Percentiles rank a stretch among this genome's conserved stretches.
These are phyloP conservation scores for Empidonax alnorum DNA, from an alignment of 2,113 vertebrate genomes.

Conservation along the genomic window DNA sequence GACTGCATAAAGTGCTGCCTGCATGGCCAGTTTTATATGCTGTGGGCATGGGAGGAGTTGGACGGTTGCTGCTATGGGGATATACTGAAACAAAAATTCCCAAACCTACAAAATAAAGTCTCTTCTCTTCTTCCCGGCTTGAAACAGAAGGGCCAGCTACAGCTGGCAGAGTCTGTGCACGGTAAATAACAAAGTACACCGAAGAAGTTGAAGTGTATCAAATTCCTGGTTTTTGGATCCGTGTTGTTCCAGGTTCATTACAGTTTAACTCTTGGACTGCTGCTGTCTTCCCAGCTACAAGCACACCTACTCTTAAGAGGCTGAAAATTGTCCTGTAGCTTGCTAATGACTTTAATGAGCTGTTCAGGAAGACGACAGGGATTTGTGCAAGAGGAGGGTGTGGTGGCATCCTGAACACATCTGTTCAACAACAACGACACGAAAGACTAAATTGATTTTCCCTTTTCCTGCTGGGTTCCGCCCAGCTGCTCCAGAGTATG, in stretches of 20 bases:
- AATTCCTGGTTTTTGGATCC: background rate
- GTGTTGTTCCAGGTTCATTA: background rate
- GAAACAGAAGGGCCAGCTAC: background rate
- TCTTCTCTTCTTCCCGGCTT: background rate
- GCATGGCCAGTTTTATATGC: accelerated
- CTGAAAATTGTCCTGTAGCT: background rate
- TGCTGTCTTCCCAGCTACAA: background rate
- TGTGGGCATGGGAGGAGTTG: background rate
- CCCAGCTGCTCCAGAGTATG: background rate
- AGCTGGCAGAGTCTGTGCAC: background rate
- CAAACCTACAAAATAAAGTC: background rate
- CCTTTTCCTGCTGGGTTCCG: background rate
- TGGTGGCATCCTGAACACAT: background rate
- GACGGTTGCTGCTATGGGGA: background rate
- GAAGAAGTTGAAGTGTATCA: background rate
- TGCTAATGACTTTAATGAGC: constrained; percentile 12
- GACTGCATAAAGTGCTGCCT: background rate
- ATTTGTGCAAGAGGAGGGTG: background rate
- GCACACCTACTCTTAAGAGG: background rate
- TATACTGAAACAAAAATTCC: background rate
- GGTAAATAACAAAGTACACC: constrained; percentile 1
- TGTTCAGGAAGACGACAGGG: background rate
- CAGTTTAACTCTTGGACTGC: background rate
- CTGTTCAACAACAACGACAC: background rate
- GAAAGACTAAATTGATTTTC: background rate